These are phyloP conservation scores for Zoanthus solanderi DNA, from an alignment of 92 coral and sea anemone species.

Conservation along the genomic window DNA sequence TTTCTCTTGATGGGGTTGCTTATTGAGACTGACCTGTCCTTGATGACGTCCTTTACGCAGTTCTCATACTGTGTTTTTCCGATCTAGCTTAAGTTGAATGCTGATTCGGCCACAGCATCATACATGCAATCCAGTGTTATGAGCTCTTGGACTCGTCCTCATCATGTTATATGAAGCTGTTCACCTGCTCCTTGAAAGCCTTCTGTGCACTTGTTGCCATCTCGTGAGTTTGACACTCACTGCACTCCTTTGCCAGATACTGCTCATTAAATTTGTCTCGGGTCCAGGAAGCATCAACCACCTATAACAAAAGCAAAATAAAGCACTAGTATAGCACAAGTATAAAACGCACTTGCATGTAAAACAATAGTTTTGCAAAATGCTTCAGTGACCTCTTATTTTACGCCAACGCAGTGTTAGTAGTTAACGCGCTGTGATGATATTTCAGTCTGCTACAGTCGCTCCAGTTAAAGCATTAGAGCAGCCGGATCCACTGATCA, in stretches of 20 bases:
- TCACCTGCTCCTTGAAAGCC: conserved; percentile 62
- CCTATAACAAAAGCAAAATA: conserved; percentile 26
- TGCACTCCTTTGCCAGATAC: conserved; percentile 21
- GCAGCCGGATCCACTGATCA: neutral
- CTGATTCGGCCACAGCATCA: conserved; percentile 63
- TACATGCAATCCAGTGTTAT: conserved; percentile 11
- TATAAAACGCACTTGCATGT: too few species aligned
- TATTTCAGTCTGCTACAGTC: neutral
- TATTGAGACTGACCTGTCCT: conserved; percentile 57
- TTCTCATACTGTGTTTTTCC: conserved; percentile 68
- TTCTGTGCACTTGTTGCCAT: conserved; percentile 64
- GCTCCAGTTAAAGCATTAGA: neutral
- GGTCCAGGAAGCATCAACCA: conserved; percentile 80
- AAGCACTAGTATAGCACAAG: too few species aligned
- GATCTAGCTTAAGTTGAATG: conserved; percentile 44
- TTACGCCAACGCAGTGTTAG: too few species aligned
- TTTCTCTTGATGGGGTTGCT: conserved; percentile 66
- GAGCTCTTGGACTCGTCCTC: too few species aligned
- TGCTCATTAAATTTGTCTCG: conserved; percentile 61
- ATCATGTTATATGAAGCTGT: neutral
- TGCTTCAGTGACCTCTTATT: too few species aligned
- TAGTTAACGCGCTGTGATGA: too few species aligned
- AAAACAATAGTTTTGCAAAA: too few species aligned
- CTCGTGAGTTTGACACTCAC: conserved; percentile 53
- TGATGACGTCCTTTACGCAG: conserved; percentile 57